Conservation (phyloP, 2,113 vertebrate species). For the Malurus elegans region DNA sequence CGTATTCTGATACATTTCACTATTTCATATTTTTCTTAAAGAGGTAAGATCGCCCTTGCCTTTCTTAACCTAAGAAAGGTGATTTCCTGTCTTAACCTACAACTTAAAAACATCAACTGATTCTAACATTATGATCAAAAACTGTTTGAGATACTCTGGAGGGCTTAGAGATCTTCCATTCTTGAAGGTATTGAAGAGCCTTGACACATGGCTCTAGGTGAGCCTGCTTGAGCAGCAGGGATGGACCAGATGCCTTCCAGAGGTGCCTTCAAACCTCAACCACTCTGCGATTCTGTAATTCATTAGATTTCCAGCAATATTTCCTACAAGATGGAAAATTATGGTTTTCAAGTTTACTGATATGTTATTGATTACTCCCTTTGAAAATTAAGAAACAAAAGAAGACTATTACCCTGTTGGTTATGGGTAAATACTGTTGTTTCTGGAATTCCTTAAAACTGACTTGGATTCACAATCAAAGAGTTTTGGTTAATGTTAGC, state of each 20-base stretch:
- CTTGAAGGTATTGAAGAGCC: neutral
- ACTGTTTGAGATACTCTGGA: neutral
- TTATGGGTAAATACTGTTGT: neutral
- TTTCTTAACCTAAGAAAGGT: neutral
- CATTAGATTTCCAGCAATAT: neutral
- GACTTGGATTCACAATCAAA: neutral
- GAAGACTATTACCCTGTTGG: neutral
- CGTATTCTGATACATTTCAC: neutral
- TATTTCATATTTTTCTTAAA: neutral
- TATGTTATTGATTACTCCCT: neutral
- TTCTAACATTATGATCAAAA: neutral
- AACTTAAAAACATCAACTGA: neutral
- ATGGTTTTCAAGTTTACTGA: neutral
- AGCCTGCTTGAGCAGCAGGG: neutral
- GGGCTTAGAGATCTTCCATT: neutral
- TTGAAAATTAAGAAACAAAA: neutral
- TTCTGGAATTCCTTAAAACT: neutral
- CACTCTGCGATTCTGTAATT: neutral
- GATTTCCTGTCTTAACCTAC: too few relatives aligned
- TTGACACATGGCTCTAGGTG: neutral
- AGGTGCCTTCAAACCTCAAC: neutral
- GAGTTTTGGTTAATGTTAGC: neutral
- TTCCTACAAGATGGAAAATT: neutral
- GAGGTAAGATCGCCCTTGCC: neutral
- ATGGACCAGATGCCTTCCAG: neutral